Conservation (phyloP, 2,113 vertebrate species). For the Hyperopisus bebe region DNA sequence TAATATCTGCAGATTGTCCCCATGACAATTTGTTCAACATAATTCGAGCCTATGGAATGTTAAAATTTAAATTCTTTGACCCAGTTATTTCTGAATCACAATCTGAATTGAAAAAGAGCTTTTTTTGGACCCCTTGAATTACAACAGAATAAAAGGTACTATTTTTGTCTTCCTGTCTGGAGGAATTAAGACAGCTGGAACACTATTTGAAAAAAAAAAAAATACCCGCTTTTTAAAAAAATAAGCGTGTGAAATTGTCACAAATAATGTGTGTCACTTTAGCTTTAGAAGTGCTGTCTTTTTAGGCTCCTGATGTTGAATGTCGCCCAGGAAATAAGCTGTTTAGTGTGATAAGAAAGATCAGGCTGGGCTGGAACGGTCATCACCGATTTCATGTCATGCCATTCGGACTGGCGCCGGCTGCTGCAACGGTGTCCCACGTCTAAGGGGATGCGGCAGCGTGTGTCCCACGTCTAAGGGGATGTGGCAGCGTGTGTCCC, state of each 20-base stretch:
- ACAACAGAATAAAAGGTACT: background rate
- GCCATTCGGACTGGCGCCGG: background rate
- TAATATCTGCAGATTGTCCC: background rate
- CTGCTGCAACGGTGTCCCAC: background rate
- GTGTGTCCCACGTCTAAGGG: background rate
- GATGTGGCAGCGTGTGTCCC: background rate
- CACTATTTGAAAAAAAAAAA: background rate
- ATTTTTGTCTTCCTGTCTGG: background rate
- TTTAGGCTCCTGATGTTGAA: background rate
- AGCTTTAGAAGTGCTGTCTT: conserved; percentile 4
- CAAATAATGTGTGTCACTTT: background rate
- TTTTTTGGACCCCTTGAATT: background rate
- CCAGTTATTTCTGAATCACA: background rate
- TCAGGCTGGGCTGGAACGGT: background rate
- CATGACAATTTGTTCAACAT: conserved; percentile 9
- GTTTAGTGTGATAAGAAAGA: background rate
- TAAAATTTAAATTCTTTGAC: conserved; percentile 17
- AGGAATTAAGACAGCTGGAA: conserved; percentile 1
- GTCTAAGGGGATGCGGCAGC: background rate
- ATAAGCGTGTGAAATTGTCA: background rate
- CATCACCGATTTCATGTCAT: background rate
- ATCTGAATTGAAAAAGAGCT: conserved; percentile 4
- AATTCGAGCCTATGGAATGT: background rate
- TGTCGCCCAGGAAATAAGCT: background rate
- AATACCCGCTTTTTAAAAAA: background rate